phyloP scores from a whole-genome alignment of 2,888 invertebrate species.

The Orchesella flavescens region DNA sequence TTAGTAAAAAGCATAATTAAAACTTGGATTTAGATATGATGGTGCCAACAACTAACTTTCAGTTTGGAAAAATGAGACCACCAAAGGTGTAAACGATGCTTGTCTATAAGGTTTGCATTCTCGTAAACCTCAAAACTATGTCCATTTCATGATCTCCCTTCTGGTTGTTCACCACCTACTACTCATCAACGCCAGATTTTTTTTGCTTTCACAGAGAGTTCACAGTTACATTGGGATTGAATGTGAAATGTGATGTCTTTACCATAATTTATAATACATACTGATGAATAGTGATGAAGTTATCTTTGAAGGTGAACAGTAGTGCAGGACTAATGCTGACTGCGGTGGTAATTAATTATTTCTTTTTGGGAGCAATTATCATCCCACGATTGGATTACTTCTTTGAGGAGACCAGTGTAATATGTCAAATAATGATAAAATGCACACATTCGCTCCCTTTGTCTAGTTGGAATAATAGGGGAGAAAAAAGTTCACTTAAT shows the following conservation, averaged over 20 bases:
- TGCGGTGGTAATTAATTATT: constrained; percentile 58
- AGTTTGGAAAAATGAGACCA: constrained; percentile 64
- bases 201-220: background rate
- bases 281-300: too few species aligned
- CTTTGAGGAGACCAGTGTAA: constrained; percentile 3
- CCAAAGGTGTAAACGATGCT: constrained; percentile 61
- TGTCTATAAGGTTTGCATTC: background rate
- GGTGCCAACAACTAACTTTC: constrained; percentile 61
- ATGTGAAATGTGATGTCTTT: too few species aligned
- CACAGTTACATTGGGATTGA: too few species aligned
- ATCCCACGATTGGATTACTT: constrained; percentile 26
- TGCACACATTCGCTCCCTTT: background rate
- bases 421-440: constrained; percentile 41
- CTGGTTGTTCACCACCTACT: background rate
- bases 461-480: background rate
- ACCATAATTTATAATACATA: background rate
- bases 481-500: too few species aligned
- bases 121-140: background rate
- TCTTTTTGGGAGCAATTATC: constrained; percentile 51
- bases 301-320: background rate
- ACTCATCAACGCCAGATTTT: background rate
- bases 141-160: background rate
- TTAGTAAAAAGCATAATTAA: constrained; percentile 56
- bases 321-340: constrained; percentile 49
- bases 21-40: constrained; percentile 44